Evolutionary conservation across 2,113 vertebrate genomes (phyloP).

Genomic region (Tachycineta bicolor): DNA sequence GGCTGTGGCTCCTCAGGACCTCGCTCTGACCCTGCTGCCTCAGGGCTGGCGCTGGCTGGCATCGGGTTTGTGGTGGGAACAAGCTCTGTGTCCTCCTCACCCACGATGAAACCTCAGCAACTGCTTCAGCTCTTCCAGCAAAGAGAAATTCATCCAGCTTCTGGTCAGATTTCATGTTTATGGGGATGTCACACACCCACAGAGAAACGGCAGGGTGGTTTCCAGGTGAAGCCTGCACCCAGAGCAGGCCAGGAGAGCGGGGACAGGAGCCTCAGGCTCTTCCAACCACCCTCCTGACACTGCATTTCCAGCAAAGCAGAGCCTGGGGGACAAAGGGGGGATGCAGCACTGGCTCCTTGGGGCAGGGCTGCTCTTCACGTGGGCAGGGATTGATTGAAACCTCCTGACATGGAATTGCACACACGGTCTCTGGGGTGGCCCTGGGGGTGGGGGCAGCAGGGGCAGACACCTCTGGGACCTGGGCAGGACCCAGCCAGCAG

Average conservation of each 20-base stretch:
- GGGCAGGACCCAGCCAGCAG: background rate
- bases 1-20: background rate
- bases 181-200: background rate
- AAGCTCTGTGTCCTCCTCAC: background rate
- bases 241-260: fast-evolving
- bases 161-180: background rate
- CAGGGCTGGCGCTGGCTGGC: background rate
- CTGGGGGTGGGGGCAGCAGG: background rate
- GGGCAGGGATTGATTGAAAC: background rate
- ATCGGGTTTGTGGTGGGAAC: background rate
- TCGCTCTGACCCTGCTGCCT: background rate
- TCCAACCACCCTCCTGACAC: background rate
- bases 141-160: background rate
- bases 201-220: background rate
- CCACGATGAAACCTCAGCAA: background rate
- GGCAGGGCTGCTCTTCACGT: fast-evolving
- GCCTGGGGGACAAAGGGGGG: background rate
- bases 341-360: background rate
- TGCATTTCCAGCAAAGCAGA: background rate
- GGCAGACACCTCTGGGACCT: background rate
- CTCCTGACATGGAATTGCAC: background rate
- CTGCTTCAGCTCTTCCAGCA: background rate
- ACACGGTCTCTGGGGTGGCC: fast-evolving
- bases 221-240: background rate
- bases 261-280: too few species aligned